Evolutionary conservation across 1,140 invertebrate genomes (phyloP), one percentile per base, ranked within the genome.

Genomic region (Macrobrachium rosenbergii): DNA sequence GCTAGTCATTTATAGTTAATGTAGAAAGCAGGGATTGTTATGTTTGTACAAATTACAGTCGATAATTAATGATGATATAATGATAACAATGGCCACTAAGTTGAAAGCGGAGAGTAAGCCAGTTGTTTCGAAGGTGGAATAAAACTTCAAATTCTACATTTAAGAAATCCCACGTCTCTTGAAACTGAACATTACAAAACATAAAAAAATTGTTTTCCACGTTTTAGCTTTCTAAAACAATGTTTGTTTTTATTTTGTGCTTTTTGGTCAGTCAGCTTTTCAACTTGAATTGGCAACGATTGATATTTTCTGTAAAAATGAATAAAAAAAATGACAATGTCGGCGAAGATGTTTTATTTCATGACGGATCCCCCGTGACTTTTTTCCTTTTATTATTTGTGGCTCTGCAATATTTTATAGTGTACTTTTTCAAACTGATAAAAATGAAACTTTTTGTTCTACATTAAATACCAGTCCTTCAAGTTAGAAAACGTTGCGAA

Each of bases 241-340:
- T 16, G 28, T 64, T 64, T 19, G 43, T 62, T 87, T 87, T 21
- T 87, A 43, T 45, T 87, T 64, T 73, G 59, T 81, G 28, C 23
- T 75, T 81, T 72, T 81, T 73, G 63, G 77, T 87, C 78, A 87
- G 85, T 81, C 59, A 87, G 85, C 85, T 87, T 82, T 86, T 82
- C 85, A 87, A 79, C 78, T 75, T 81, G 78, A 81, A 87, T 87
- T 87, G 85, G 85, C 85, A 75, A 81, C 67, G 69, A 81, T 87
- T 81, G 85, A 87, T 87, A 87, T 87, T 87, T 87, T 87, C 85
- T 87, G 85, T 87, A 87, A 87, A 85, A 87, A 81, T 60, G 81
- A 87, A 81, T 81, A 82, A 87, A 87, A 87, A 87, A 87, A 87
- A 87, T 87, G 85, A 87, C 78, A 76, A 75, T 87, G 85, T 87